Percentiles rank a stretch among this genome's conserved stretches.
Conservation (phyloP, 2,113 vertebrate species). For the Anguilla rostrata region DNA sequence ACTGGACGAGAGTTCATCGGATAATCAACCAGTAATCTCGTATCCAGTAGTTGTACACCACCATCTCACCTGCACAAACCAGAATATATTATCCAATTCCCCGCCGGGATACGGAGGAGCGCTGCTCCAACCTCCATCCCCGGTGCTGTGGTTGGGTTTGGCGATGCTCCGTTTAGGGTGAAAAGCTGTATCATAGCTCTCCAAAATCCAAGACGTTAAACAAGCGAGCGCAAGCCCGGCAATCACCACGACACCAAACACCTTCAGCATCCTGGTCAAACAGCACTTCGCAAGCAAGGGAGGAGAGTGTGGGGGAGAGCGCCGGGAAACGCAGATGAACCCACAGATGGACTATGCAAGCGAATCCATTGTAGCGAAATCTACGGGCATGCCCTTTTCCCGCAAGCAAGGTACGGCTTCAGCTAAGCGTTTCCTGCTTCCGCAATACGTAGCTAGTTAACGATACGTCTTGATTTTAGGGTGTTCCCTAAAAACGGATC, state of each 20-base stretch:
- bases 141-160: slow-evolving; percentile 32
- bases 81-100: slow-evolving; percentile 71
- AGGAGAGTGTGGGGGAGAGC: neutral
- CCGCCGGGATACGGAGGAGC: slow-evolving; percentile 65
- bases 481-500: neutral
- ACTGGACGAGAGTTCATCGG: neutral
- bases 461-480: neutral
- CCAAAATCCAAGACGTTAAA: slow-evolving; percentile 73
- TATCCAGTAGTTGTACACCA: neutral
- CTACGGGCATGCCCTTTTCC: neutral
- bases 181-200: slow-evolving; percentile 69
- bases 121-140: slow-evolving; percentile 7
- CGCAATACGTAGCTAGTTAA: neutral
- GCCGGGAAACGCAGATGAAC: neutral
- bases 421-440: slow-evolving; percentile 21
- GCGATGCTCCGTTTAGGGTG: slow-evolving; percentile 59
- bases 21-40: neutral
- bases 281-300: neutral
- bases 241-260: slow-evolving; percentile 63
- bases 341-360: slow-evolving; percentile 7
- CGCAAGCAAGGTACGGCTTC: neutral
- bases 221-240: slow-evolving; percentile 68
- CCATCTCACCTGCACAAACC: slow-evolving; percentile 80
- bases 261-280: slow-evolving; percentile 59
- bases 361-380: neutral